Evolutionary conservation across 2,888 invertebrate species (phyloP).

Genomic region (Syrista parreyssii): DNA sequence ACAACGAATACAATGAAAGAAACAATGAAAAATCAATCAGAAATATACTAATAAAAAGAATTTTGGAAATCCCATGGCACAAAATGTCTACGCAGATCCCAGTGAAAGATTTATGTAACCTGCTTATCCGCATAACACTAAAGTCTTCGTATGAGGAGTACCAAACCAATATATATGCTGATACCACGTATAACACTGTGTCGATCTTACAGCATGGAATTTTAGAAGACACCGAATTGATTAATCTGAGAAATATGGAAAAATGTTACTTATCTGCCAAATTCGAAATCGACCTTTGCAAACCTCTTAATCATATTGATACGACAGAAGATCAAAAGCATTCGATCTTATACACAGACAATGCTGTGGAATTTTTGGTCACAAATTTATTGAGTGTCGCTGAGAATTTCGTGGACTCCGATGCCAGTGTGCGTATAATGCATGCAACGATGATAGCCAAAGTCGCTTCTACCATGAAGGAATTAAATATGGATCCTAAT

Average conservation of each 20-base stretch:
- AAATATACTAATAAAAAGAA: conserved; percentile 47
- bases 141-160: conserved; percentile 19
- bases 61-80: conserved; percentile 41
- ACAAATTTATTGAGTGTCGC: not conserved
- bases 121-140: conserved; percentile 44
- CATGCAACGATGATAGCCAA: not conserved
- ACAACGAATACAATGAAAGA: conserved; percentile 8
- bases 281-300: conserved; percentile 29
- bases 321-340: conserved; percentile 29
- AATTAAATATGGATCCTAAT: conserved; percentile 38
- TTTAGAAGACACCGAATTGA: conserved; percentile 29
- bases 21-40: conserved; percentile 41
- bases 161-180: not conserved
- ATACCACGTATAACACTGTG: not conserved
- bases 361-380: conserved; percentile 27
- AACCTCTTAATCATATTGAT: conserved; percentile 11
- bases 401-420: not conserved
- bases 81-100: conserved; percentile 32
- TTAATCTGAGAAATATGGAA: conserved; percentile 38
- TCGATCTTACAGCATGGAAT: conserved; percentile 1
- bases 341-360: conserved; percentile 38
- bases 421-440: not conserved
- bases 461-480: not conserved
- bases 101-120: conserved; percentile 44
- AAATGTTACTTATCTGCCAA: conserved; percentile 40